Base-by-base conservation (phyloP, 2,113 vertebrate genomes). In the Xenotilapia leptura region DNA sequence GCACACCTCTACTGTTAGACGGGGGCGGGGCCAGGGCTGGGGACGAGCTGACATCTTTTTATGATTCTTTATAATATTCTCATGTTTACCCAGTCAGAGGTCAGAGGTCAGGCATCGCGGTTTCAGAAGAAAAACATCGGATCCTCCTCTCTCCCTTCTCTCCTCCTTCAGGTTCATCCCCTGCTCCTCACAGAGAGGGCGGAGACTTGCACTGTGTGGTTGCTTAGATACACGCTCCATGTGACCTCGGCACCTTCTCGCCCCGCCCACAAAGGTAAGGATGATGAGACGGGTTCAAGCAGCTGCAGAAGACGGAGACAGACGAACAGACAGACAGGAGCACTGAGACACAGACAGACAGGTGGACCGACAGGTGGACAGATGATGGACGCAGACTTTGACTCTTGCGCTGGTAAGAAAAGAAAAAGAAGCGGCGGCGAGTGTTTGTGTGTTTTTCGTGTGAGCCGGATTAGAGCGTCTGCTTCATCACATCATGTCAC, bases 181-280 rank as follows among this genome's bases (percentile, higher is more conserved):
- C 82, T 95, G 84, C 94, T 95, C 6, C 89, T 95, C 11, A 77
- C 90, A 6, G 94, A 96, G 89, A 89, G 87, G 84, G 93, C 88
- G 23, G 95, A 96, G 89, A 88, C 93, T 26, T 94, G 90, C 54
- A 86, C 94, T 0, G 92, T 96, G 36, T 96, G 95, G 94, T 83
- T 95, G 80, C 93, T 95, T 42, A 93, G 94, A 88, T 94, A 94
- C 90, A 89, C 88, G 3, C 82, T 93, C 80, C 95, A 90, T 15
- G 82, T 93, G 49, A 93, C 93, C 21, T 86, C 94, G 21, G 58
- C 73, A 19, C 80, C 83, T 82, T 53, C 77, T 88, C 6, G 80
- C 79, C 31, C 92, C 58, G 5, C 90, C 92, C 56, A 75, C 80
- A 90, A 91, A 94, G 85, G 92, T 94, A 51, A 93, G 88, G 31